Evolutionary conservation across 2,113 vertebrate genomes (phyloP), one percentile per base, ranked within the genome.

Genomic region (Oreocharis arfaki): DNA sequence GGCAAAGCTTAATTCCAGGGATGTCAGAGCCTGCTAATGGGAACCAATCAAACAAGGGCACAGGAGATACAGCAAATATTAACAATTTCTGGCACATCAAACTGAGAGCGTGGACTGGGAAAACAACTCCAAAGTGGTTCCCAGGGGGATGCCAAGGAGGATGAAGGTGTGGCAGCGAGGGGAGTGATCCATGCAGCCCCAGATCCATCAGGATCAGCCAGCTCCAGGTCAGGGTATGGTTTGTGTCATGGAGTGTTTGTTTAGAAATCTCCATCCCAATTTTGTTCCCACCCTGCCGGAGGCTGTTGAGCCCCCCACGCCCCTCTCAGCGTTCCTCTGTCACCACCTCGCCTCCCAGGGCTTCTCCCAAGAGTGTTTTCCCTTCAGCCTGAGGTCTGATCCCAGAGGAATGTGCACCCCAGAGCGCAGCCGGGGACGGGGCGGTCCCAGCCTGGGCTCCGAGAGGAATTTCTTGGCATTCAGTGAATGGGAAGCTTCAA

Each of bases 151-250:
- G 19, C 26, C 1, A 3, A 46, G 63, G 68, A 35, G 37, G 14
- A 35, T 3, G 10, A n/a, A 39, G 1, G 2, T 10, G 47, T 21
- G 73, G 41, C 2, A 7, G 77, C 0, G 3, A 67, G 30, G 4
- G 2, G 18, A 50, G 7, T 9, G 71, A 42, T 30, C 61, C 1
- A 0, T 13, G 30, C 35, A 39, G 53, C 39, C 47, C 32, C 8
- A 1, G 82, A 63, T 49, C 52, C 7, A 0, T 3, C 2, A 1
- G 75, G 59, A 74, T n/a, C 4, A 1, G 26, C 47, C 1, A 1
- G 61, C 53, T 82, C 69, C 44, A 20, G 19, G 12, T 24, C 37
- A 4, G 79, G 87, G 46, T 9, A 13, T 1, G 1, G 67, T 22
- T n/a, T 33, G 33, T 6, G 11, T 23, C 69, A 26, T 0, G 3